phyloP scores from a whole-genome alignment of 2,797 vertebrate species.

The Ptychadena robeensis region DNA sequence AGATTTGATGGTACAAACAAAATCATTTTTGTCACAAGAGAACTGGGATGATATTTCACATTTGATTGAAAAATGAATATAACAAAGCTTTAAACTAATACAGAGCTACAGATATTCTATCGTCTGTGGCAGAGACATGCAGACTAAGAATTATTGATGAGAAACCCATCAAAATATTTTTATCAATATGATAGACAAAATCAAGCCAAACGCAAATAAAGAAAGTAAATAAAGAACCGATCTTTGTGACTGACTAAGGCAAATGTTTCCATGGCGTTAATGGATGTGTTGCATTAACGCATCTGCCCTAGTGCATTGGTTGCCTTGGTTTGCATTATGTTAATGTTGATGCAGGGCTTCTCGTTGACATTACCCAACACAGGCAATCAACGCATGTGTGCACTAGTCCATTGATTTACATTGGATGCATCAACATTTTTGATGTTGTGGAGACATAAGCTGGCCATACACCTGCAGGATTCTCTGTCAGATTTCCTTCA shows the following conservation, averaged over 20 bases:
- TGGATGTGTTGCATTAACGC: too few relatives aligned
- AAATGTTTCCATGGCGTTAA: too few relatives aligned
- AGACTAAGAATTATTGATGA: neutral
- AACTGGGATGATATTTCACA: neutral
- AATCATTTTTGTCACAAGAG: slow-evolving; percentile 14
- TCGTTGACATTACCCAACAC: too few relatives aligned
- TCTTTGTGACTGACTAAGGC: neutral
- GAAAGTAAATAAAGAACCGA: neutral
- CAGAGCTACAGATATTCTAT: neutral
- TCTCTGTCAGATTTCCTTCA: too few relatives aligned
- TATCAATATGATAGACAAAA: neutral
- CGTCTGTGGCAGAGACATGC: neutral
- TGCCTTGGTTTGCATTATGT: too few relatives aligned
- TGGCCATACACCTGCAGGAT: too few relatives aligned
- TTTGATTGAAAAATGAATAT: neutral
- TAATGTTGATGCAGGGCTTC: too few relatives aligned
- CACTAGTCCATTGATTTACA: too few relatives aligned
- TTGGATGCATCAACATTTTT: too few relatives aligned
- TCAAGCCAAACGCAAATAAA: neutral
- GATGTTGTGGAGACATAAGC: too few relatives aligned
- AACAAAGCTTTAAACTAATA: slow-evolving; percentile 2
- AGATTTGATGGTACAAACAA: slow-evolving; percentile 3
- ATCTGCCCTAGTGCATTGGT: too few relatives aligned
- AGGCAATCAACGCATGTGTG: too few relatives aligned
- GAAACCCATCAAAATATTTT: neutral